Conservation (phyloP, 2,113 vertebrate genomes). For the pig (Sus scrofa) region DNA sequence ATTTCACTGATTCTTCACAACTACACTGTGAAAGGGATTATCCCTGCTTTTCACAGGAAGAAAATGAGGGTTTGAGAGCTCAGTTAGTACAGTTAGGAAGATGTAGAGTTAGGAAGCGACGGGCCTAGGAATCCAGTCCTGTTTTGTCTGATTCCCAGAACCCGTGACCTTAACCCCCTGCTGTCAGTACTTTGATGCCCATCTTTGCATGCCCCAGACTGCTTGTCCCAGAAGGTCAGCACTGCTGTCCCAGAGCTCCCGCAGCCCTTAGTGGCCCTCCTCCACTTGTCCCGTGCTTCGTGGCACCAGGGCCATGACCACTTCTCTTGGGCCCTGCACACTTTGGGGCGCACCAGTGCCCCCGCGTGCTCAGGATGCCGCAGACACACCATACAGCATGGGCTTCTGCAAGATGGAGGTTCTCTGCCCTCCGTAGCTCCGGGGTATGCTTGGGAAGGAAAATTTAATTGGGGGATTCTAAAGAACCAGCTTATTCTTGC, state of each 20-base stretch:
- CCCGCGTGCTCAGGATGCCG: not conserved
- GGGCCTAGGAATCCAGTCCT: not conserved
- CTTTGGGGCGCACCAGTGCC: not conserved
- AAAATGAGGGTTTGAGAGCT: not conserved
- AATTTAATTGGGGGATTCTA: slow-evolving; percentile 63
- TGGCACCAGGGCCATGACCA: not conserved
- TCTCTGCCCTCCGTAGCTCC: not conserved
- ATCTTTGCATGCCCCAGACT: not conserved
- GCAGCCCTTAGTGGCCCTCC: rapidly evolving
- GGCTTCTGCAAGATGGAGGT: not conserved
- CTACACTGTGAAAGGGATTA: not conserved
- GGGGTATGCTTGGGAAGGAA: not conserved
- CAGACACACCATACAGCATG: rapidly evolving
- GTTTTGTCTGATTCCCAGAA: not conserved
- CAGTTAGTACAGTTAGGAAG: no score
- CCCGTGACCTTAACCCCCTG: rapidly evolving
- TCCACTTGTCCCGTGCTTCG: not conserved
- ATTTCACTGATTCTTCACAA: not conserved
- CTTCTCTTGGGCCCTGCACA: not conserved
- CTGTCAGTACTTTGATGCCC: not conserved
- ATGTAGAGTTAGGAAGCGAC: not conserved
- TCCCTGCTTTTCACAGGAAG: not conserved
- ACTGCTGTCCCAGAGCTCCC: no score
- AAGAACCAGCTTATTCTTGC: not conserved
- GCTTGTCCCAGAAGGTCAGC: no score